Percentiles rank a stretch among this genome's conserved stretches.
These are phyloP conservation scores for Pholis gunnellus DNA, from an alignment of 2,113 vertebrate species.

Conservation along the genomic window DNA sequence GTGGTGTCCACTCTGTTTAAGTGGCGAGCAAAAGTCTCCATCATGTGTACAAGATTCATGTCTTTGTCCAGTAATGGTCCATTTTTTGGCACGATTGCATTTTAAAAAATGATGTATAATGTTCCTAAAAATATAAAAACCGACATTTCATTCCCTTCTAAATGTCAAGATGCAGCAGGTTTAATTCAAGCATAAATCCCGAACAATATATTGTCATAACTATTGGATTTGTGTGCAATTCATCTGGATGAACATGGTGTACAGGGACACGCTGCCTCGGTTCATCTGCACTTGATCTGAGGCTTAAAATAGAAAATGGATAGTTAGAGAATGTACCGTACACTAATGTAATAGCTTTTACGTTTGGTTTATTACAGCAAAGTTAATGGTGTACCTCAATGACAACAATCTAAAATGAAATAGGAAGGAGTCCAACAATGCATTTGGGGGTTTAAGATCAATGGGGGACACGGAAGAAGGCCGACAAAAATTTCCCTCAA, in stretches of 20 bases:
- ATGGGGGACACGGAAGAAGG: neutral
- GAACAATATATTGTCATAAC: conserved; percentile 21
- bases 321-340: conserved; percentile 7
- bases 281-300: conserved; percentile 19
- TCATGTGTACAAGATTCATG: neutral
- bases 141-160: conserved; percentile 5
- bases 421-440: conserved; percentile 50
- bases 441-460: conserved; percentile 46
- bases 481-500: conserved; percentile 24
- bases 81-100: neutral
- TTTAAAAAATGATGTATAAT: neutral
- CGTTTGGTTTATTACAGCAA: conserved; percentile 37
- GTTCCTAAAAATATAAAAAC: neutral
- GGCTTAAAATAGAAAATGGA: conserved; percentile 32
- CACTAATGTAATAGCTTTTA: conserved; percentile 33
- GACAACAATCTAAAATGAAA: conserved; percentile 47
- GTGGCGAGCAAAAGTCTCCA: neutral
- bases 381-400: conserved; percentile 30
- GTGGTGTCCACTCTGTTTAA: neutral
- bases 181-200: conserved; percentile 2
- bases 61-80: neutral
- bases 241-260: conserved; percentile 22
- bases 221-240: conserved; percentile 6
- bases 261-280: conserved; percentile 1
- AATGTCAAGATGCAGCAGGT: neutral